phyloP scores from a whole-genome alignment of 2,113 vertebrate species.

The Rhodinocichla rosea region DNA sequence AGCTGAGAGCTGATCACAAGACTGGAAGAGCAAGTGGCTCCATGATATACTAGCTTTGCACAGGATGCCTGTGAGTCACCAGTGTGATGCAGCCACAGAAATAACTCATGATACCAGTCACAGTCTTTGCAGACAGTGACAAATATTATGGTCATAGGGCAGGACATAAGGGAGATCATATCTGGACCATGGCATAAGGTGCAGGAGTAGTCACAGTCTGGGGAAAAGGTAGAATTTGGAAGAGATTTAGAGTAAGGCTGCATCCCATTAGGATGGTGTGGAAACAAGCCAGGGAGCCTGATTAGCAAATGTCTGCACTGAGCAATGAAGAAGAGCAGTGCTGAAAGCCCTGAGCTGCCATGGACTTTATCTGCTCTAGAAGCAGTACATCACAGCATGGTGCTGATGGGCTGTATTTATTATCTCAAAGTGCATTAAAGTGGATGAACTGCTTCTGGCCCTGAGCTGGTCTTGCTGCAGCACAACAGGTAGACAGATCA shows the following conservation, averaged over 20 bases:
- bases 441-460: slow-evolving; percentile 35
- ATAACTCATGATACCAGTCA: slow-evolving; percentile 34
- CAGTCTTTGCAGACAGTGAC: not conserved
- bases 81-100: not conserved
- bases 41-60: slow-evolving; percentile 18
- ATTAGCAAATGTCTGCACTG: slow-evolving; percentile 29
- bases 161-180: not conserved
- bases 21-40: not conserved
- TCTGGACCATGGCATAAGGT: not conserved
- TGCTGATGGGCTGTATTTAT: slow-evolving; percentile 49
- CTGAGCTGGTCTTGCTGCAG: slow-evolving; percentile 41
- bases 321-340: not conserved
- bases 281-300: slow-evolving; percentile 14
- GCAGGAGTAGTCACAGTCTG: not conserved
- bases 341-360: slow-evolving; percentile 3
- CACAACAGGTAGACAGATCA: slow-evolving; percentile 43
- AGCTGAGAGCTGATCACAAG: not conserved
- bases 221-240: not conserved
- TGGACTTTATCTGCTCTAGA: slow-evolving; percentile 12
- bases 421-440: slow-evolving; percentile 40
- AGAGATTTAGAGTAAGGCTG: not conserved
- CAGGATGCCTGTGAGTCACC: slow-evolving; percentile 38
- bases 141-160: not conserved
- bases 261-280: not conserved
- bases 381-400: slow-evolving; percentile 15